phyloP scores from a whole-genome alignment of 2,888 invertebrate species.

The Escarpia spicata region DNA sequence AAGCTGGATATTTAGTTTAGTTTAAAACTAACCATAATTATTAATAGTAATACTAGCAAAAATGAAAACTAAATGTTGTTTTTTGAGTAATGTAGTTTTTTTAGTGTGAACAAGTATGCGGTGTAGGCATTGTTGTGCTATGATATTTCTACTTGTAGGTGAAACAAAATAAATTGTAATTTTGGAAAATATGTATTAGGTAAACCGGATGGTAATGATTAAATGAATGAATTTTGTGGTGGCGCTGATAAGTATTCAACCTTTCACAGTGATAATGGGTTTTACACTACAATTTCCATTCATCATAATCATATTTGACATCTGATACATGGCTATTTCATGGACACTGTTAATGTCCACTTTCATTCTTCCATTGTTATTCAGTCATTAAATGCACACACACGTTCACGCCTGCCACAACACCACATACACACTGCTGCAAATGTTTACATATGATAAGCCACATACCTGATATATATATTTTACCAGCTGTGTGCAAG shows the following conservation, averaged over 20 bases:
- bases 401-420: not conserved
- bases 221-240: not conserved
- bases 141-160: not conserved
- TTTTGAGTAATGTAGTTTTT: too few relatives aligned
- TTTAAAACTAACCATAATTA: too few relatives aligned
- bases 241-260: not conserved
- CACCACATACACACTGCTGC: not conserved
- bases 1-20: too few relatives aligned
- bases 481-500: not conserved
- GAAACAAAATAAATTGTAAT: not conserved
- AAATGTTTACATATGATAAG: conserved; percentile 12
- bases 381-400: not conserved
- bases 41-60: too few relatives aligned
- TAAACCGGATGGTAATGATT: not conserved
- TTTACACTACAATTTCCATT: not conserved
- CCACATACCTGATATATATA: not conserved
- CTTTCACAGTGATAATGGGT: not conserved
- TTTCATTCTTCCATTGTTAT: not conserved
- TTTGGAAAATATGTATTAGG: not conserved
- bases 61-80: too few relatives aligned
- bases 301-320: conserved; percentile 7
- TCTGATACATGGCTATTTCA: not conserved
- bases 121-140: not conserved
- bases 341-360: not conserved
- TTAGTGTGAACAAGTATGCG: too few relatives aligned